Base-by-base conservation (phyloP, 2,888 invertebrate species). In the Bellardia pandia region DNA sequence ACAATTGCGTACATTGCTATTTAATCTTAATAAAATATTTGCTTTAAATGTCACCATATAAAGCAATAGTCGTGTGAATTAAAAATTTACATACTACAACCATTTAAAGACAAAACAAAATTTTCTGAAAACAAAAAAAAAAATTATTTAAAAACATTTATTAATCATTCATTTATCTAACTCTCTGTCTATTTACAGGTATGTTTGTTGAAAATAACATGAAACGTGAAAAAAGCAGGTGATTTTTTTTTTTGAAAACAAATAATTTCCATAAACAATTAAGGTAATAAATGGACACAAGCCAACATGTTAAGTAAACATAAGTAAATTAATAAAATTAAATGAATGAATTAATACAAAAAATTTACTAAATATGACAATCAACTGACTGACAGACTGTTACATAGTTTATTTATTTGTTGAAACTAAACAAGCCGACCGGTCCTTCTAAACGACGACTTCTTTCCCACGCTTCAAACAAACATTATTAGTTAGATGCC, bases 401-500 rank as follows among this genome's bases (percentile, higher is more conserved):
- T 37, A 80, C 53, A 53, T 40, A n/a, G 30, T 51, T 64, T 14
- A 64, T 13, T n/a, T 62, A n/a, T 51, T 33, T 37, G 13, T 30
- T 45, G n/a, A 37, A 71, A 13, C 14, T 62, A 42, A 14, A 85
- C 23, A 84, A 68, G 6, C 42, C 33, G 33, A 60, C 37, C 37
- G 23, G 11, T 2, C 45, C 23, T 0, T 23, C 23, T 23, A 14
- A 68, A 45, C 58, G 68, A 16, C 68, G 62, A 79, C 76, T 72
- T 40, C 58, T 81, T 87, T 87, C 87, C 85, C 87, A 87, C 87
- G 85, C 87, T 85, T 75, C 5, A 23, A 76, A 76, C 69, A 71
- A 53, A 53, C 53, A 37, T 62, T 64, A 13, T 37, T 37, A 79
- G 62, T 8, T 81, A 74, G 71, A 76, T 83, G 53, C 45, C 74